Base-by-base conservation (phyloP, 2,888 invertebrate species). In the Mythimna vitellina region DNA sequence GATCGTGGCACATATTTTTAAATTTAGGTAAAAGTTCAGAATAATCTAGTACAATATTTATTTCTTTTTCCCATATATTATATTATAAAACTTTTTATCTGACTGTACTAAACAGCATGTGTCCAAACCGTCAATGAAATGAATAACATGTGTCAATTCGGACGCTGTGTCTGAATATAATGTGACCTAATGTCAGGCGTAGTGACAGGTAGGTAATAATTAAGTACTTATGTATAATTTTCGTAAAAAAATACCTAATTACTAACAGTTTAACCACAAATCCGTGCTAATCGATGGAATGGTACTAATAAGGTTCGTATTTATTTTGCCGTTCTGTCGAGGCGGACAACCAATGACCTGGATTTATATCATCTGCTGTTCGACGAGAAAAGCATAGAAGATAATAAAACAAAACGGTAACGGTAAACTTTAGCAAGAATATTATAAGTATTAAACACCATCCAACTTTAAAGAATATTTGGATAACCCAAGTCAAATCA, bases 291-390 rank as follows among this genome's bases (percentile, higher is more conserved):
- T 58, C 20, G 17, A 51, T 32, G 17, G 22, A 54, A 64, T 56
- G 7, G 57, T 65, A 25, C 61, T 53, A 62, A 38, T 73, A 60
- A 46, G 64, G 38, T 66, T 53, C 51, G 56, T 63, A 60, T 54
- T 60, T 66, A 53, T 61, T 61, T 58, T 46, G 29, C 38, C 49
- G 35, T 67, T 66, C 64, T 64, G n/a, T 73, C 25, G 77, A 67
- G 51, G 77, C 70, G 67, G 51, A 35, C 70, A 68, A 35, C 65
- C 69, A 73, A 60, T 77, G 80, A 77, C 81, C 80, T 77, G 61
- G 61, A 80, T 80, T 80, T 58, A 64, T 63, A 66, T 60, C 58
- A 66, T 22, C 57, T 63, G 35, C 56, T 68, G 56, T 42, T 5
- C 66, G 20, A 58, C 32, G 60, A 49, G 63, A 32, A 46, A 38